Percentiles rank a stretch among this genome's conserved stretches.
Conservation (phyloP, 2,888 invertebrate genomes). For the Eupithecia insigniata region DNA sequence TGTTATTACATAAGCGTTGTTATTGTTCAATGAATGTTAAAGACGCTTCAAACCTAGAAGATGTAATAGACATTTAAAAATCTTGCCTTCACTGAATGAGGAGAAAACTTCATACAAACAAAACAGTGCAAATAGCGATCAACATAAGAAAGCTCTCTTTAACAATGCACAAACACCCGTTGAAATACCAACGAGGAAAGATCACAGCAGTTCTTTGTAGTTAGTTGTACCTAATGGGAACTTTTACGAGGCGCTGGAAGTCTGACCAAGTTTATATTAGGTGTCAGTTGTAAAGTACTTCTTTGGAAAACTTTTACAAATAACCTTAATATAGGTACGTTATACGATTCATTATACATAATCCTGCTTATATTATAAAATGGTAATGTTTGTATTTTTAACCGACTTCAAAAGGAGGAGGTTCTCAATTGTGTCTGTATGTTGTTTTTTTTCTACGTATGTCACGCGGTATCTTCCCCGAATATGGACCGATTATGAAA, state of each 20-base stretch:
- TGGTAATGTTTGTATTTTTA: too few species aligned
- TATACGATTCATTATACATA: too few species aligned
- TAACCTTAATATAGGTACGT: neutral
- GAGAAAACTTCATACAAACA: neutral
- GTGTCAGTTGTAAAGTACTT: neutral
- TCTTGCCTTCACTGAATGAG: neutral
- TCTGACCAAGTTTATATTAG: neutral
- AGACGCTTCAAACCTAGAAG: neutral
- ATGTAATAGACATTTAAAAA: neutral
- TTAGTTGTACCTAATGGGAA: slow-evolving; percentile 13
- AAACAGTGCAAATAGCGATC: slow-evolving; percentile 1
- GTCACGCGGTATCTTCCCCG: too few species aligned
- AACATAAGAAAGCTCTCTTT: neutral
- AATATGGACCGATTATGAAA: too few species aligned
- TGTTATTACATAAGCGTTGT: neutral
- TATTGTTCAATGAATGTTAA: neutral
- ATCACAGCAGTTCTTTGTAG: slow-evolving; percentile 17
- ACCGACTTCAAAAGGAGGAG: too few species aligned
- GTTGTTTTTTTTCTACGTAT: too few species aligned
- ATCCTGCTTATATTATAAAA: too few species aligned
- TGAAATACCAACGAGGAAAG: slow-evolving; percentile 10
- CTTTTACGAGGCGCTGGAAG: slow-evolving; percentile 14
- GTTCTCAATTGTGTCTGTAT: too few species aligned
- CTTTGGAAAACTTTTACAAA: neutral
- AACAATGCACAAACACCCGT: slow-evolving; percentile 10